phyloP scores from a whole-genome alignment of 2,797 vertebrate species.

The Catostomus latipinnis region DNA sequence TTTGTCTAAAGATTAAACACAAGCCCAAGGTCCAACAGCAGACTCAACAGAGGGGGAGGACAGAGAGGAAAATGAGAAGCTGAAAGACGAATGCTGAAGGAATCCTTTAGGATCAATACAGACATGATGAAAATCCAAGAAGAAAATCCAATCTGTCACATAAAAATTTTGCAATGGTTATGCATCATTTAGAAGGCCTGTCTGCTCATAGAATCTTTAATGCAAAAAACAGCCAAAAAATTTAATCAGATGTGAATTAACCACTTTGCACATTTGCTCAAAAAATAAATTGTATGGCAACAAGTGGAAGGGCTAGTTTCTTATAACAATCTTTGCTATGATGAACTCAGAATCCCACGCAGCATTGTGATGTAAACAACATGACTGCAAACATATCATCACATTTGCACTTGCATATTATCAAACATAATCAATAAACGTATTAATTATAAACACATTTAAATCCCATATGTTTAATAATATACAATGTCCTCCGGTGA shows the following conservation, averaged over 20 bases:
- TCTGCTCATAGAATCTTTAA: background rate
- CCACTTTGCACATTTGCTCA: too few relatives aligned
- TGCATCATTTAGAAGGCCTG: slow-evolving; percentile 66
- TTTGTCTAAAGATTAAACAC: slow-evolving; percentile 3
- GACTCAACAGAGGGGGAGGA: background rate
- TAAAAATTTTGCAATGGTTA: slow-evolving; percentile 65
- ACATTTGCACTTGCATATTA: too few relatives aligned
- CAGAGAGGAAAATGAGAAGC: background rate
- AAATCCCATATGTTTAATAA: too few relatives aligned
- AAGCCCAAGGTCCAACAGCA: slow-evolving; percentile 7
- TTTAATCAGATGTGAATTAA: background rate
- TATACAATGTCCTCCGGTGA: too few relatives aligned
- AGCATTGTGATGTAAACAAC: too few relatives aligned
- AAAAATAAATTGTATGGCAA: too few relatives aligned
- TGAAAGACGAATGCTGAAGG: slow-evolving; percentile 2
- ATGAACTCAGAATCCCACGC: too few relatives aligned
- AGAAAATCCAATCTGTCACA: slow-evolving; percentile 11
- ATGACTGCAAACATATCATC: too few relatives aligned
- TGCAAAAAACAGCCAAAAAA: slow-evolving; percentile 2
- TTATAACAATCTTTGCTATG: too few relatives aligned
- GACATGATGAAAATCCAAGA: slow-evolving; percentile 22
- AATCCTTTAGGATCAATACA: slow-evolving; percentile 38
- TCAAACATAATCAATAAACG: too few relatives aligned
- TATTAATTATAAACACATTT: too few relatives aligned
- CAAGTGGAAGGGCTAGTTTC: too few relatives aligned